A percentile compares a stretch with the other conserved stretches of the same genome.
These are phyloP conservation scores for Salpingus planirostris DNA, from an alignment of 2,888 invertebrate genomes.

Conservation along the genomic window DNA sequence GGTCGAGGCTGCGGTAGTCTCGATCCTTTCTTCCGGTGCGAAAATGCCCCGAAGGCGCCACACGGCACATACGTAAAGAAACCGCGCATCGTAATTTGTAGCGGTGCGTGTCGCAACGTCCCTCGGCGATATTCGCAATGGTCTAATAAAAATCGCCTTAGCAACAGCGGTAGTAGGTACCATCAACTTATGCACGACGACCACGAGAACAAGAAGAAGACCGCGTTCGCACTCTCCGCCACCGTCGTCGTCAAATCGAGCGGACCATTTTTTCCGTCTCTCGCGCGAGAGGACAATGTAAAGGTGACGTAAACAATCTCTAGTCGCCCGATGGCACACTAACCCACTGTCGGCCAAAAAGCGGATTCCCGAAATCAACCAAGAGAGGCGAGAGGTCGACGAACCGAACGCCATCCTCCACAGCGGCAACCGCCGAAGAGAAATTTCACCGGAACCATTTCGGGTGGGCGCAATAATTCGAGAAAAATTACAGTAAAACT, in stretches of 20 bases:
- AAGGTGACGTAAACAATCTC: too few relatives aligned
- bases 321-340: conserved; percentile 23
- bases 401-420: conserved; percentile 15
- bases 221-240: too few relatives aligned
- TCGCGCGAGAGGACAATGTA: too few relatives aligned
- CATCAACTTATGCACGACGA: not conserved
- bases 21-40: too few relatives aligned
- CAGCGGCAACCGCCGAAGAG: conserved; percentile 7
- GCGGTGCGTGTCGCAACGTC: too few relatives aligned
- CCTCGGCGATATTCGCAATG: not conserved
- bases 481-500: conserved; percentile 42
- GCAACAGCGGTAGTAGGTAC: conserved; percentile 3
- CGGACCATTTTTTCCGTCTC: too few relatives aligned
- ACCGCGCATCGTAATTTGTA: too few relatives aligned
- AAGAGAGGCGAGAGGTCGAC: conserved; percentile 13
- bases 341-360: conserved; percentile 20
- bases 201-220: too few relatives aligned
- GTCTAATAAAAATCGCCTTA: conserved; percentile 3
- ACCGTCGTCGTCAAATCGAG: too few relatives aligned
- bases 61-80: too few relatives aligned
- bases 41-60: conserved; percentile 1
- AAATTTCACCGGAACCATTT: conserved; percentile 27
- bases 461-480: too few relatives aligned
- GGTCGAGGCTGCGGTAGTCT: too few relatives aligned
- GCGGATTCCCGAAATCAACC: conserved; percentile 15